Base-by-base conservation (phyloP, 1,140 invertebrate species). In the Drosophila takahashii region DNA sequence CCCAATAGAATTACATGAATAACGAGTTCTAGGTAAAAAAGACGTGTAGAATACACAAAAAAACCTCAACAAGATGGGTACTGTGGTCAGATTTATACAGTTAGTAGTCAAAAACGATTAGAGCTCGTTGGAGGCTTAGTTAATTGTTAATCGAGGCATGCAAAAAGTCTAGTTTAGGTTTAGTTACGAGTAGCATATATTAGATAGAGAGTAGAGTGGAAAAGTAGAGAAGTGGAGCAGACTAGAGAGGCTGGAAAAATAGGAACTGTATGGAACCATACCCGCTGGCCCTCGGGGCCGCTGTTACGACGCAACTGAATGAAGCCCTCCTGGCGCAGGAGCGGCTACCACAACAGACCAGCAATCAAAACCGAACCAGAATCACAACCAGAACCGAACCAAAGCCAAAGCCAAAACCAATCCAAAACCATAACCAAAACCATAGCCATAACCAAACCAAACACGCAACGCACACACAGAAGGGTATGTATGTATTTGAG, bases 311-410 rank as follows among this genome's bases (percentile, higher is more conserved):
- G 90, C 83, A 91, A 91, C 71, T 91, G 90, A 70, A 91, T 73
- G 84, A 91, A 91, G 86, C 90, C 90, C 80, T 91, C 90, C 90
- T 91, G 90, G 71, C 90, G 90, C 73, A 91, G 81, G 70, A 89
- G 90, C 78, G 90, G 90, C 90, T 91, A 85, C 65, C 79, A 77
- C 65, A 75, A 59, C 64, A 57, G 50, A 73, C 78, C 60, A 54
- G 66, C 34, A 80, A 76, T 75, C 61, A 77, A 69, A 86, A 60
- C 74, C 73, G 44, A 47, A 45, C 54, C 54, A 32, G 36, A 66
- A 83, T 51, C 74, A 66, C 65, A 86, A 13, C 42, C 50, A 36
- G 29, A 62, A 7, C 18, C 60, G 42, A 76, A 66, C 72, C 59
- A 84, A 53, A 83, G 60, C 67, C 79, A 64, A 32, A 54, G 37